Percentiles rank a stretch among this genome's conserved stretches.
phyloP scores from a whole-genome alignment of 2,113 vertebrate species.

The Dipodomys stephensi region DNA sequence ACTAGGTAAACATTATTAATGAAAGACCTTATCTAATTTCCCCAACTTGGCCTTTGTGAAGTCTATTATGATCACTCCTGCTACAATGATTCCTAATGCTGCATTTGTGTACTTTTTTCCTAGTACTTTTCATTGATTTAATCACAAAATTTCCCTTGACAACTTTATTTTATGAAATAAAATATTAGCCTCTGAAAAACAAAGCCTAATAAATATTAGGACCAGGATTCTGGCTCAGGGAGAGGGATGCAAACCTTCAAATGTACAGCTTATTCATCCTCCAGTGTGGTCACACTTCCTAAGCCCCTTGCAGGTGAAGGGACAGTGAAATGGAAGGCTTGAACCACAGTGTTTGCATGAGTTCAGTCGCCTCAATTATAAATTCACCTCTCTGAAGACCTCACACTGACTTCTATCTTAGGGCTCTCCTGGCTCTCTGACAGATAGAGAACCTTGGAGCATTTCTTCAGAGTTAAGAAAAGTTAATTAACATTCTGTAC shows the following conservation, averaged over 20 bases:
- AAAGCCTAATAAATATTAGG: neutral
- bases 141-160: neutral
- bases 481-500: conserved; percentile 70
- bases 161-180: neutral
- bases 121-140: neutral
- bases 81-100: too few species aligned
- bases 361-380: conserved; percentile 60
- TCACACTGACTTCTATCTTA: neutral
- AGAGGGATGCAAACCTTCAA: neutral
- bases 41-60: neutral
- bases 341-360: neutral
- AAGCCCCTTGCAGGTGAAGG: neutral
- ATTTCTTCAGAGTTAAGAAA: conserved; percentile 57
- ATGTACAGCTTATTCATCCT: neutral
- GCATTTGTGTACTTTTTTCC: neutral
- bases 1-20: neutral
- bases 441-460: conserved; percentile 37
- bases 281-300: neutral
- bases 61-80: neutral
- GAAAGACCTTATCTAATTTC: neutral
- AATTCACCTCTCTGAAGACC: conserved; percentile 44
- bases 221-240: neutral
- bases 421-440: conserved; percentile 17
- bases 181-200: neutral
- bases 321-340: neutral